Conservation (phyloP, 2,797 vertebrate genomes). For the Siniperca obscura region DNA sequence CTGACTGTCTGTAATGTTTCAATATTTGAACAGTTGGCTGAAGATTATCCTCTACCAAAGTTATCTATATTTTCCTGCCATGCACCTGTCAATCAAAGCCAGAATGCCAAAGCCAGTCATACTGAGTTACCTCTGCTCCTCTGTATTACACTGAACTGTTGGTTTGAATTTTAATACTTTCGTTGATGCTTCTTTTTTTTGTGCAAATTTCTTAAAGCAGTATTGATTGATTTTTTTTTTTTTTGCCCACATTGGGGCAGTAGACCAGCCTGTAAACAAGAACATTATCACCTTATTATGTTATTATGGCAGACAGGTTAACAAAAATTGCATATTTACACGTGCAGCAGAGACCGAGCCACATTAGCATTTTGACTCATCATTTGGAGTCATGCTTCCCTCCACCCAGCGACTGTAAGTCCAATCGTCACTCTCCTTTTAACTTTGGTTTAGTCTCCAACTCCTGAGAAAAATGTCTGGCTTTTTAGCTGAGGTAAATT, state of each 20-base stretch:
- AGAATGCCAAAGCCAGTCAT: constrained; percentile 1
- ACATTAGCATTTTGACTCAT: background rate
- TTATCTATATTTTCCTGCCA: constrained; percentile 19
- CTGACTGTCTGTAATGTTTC: constrained; percentile 23
- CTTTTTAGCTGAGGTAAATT: background rate
- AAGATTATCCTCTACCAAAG: constrained; percentile 25
- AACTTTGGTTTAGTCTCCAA: background rate
- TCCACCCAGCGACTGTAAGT: background rate
- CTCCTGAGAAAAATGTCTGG: background rate
- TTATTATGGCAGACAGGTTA: background rate
- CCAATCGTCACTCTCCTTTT: background rate
- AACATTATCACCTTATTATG: background rate
- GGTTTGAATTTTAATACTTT: background rate
- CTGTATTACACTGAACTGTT: background rate
- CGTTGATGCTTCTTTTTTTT: background rate
- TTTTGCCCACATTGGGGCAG: background rate
- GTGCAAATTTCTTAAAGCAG: background rate
- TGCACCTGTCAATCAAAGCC: constrained; percentile 26
- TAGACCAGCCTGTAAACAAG: background rate
- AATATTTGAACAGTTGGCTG: constrained; percentile 63
- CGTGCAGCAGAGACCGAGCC: background rate
- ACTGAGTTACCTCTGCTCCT: constrained; percentile 13
- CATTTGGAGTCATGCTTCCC: background rate
- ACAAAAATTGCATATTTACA: background rate
- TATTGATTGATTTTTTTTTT: background rate